A percentile compares a stretch with the other conserved stretches of the same genome.
phyloP scores from a whole-genome alignment of 2,888 invertebrate genomes.

The Acleris holmiana region DNA sequence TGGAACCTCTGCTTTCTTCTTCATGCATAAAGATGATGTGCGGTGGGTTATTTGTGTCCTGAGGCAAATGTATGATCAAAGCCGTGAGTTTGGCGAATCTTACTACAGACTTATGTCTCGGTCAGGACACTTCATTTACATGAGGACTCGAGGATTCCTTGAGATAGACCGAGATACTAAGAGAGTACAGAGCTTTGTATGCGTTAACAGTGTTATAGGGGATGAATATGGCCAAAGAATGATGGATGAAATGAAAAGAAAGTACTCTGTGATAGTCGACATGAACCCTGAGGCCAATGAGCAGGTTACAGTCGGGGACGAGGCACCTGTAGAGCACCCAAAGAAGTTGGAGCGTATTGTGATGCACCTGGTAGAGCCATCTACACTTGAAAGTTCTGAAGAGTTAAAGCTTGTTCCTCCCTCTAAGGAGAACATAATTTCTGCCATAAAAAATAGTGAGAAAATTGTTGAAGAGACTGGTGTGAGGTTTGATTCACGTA shows the following conservation, averaged over 20 bases:
- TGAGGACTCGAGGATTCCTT: constrained; percentile 92
- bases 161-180: constrained; percentile 91
- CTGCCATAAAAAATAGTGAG: constrained; percentile 78
- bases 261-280: constrained; percentile 89
- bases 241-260: constrained; percentile 91
- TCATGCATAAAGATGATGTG: constrained; percentile 95
- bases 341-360: constrained; percentile 88
- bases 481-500: constrained; percentile 71
- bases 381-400: constrained; percentile 62
- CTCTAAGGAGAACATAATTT: constrained; percentile 76
- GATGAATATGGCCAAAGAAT: constrained; percentile 90
- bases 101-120: constrained; percentile 93
- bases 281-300: constrained; percentile 70
- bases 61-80: constrained; percentile 94
- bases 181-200: constrained; percentile 93
- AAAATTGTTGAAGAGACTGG: constrained; percentile 75
- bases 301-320: constrained; percentile 54
- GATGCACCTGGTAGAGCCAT: constrained; percentile 84
- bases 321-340: constrained; percentile 87
- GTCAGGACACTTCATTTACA: constrained; percentile 93
- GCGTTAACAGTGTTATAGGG: constrained; percentile 91
- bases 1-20: constrained; percentile 94
- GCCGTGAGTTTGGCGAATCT: constrained; percentile 93
- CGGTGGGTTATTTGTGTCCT: constrained; percentile 95
- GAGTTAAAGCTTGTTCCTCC: constrained; percentile 74